These are phyloP conservation scores for Araneus ventricosus DNA, from an alignment of 1,140 invertebrate species.

Conservation along the genomic window DNA sequence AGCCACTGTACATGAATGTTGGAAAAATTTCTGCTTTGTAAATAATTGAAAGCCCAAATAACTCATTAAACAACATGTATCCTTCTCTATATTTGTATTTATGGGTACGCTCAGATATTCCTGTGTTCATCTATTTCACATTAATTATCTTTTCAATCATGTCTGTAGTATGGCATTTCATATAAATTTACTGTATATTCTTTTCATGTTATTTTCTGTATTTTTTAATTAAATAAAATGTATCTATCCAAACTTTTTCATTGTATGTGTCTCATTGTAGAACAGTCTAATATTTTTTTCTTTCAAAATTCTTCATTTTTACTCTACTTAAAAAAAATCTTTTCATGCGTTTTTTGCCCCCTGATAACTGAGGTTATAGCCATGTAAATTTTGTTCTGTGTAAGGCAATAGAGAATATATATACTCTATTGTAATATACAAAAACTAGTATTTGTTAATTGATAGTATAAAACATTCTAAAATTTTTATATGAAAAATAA, in stretches of 20 bases:
- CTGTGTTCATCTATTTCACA: not conserved
- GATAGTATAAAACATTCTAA: too few relatives aligned
- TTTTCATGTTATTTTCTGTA: slow-evolving; percentile 59
- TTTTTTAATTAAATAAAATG: slow-evolving; percentile 61
- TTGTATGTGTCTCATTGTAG: not conserved
- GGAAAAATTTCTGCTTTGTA: slow-evolving; percentile 33
- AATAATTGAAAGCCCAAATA: slow-evolving; percentile 47
- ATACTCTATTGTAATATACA: too few relatives aligned
- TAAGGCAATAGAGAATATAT: too few relatives aligned
- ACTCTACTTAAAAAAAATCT: too few relatives aligned
- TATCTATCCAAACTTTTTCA: not conserved
- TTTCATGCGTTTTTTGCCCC: too few relatives aligned
- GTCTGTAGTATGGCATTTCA: slow-evolving; percentile 30
- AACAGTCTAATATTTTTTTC: not conserved
- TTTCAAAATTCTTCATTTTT: too few relatives aligned
- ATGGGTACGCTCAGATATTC: slow-evolving; percentile 33
- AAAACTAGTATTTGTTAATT: too few relatives aligned
- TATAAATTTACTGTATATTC: slow-evolving; percentile 62
- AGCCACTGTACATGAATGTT: not conserved
- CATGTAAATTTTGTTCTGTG: too few relatives aligned
- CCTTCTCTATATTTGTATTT: not conserved
- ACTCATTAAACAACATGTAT: not conserved
- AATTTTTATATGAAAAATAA: too few relatives aligned
- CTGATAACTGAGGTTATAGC: too few relatives aligned
- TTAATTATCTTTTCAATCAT: not conserved